These are phyloP conservation scores for Sphinx pinastri DNA, from an alignment of 2,888 invertebrate genomes.

Conservation along the genomic window DNA sequence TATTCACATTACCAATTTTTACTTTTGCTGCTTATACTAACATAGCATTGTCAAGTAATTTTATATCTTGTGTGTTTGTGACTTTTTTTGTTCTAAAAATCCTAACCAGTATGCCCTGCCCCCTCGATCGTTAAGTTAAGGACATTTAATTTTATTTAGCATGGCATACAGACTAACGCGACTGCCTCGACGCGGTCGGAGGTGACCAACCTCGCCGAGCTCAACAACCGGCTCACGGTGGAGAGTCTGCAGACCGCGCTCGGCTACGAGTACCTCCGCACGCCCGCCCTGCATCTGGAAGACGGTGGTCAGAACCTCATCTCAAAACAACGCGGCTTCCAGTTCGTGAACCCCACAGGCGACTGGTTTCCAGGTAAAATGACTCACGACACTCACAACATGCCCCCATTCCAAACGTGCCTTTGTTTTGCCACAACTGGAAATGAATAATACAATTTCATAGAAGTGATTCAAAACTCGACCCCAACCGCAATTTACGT, in stretches of 20 bases:
- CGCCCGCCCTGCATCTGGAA: constrained; percentile 85
- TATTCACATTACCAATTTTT: neutral
- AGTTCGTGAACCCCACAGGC: constrained; percentile 93
- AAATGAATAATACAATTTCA: constrained; percentile 16
- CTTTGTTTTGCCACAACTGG: constrained; percentile 14
- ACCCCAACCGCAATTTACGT: constrained; percentile 19
- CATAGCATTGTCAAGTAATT: neutral
- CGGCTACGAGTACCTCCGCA: constrained; percentile 92
- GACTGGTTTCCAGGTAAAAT: constrained; percentile 92
- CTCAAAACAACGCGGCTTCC: constrained; percentile 92
- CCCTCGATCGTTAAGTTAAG: constrained; percentile 64
- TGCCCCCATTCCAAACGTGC: constrained; percentile 26
- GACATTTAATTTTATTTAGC: constrained; percentile 84
- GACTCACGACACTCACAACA: neutral
- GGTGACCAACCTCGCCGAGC: constrained; percentile 92
- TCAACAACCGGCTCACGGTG: constrained; percentile 88
- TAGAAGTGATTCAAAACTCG: constrained; percentile 17
- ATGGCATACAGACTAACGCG: constrained; percentile 92
- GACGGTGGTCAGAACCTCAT: constrained; percentile 90
- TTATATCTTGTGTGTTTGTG: neutral
- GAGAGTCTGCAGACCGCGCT: constrained; percentile 90
- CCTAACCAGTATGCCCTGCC: constrained; percentile 30
- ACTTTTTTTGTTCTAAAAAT: constrained; percentile 41
- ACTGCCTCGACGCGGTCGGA: constrained; percentile 92
- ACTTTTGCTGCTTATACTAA: neutral